A percentile compares a stretch with the other conserved stretches of the same genome.
Conservation (phyloP, 30 jellyfish, hydroid and myxozoan genomes). For the Calvadosia cruxmelitensis region DNA sequence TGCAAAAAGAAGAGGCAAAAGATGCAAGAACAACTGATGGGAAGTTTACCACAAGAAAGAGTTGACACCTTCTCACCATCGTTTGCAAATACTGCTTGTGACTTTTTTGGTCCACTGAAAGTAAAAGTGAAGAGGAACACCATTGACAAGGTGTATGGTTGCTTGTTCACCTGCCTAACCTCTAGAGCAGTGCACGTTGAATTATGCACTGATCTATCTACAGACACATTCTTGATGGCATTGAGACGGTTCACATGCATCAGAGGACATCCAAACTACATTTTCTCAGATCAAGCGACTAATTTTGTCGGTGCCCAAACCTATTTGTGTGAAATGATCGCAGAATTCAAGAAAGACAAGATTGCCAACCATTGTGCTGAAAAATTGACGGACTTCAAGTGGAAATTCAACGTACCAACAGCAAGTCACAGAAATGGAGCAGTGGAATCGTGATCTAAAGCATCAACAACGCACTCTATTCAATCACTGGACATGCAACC, state of each 20-base stretch:
- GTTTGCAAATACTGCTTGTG: background rate
- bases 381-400: background rate
- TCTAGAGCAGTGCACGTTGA: slow-evolving; percentile 8
- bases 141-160: background rate
- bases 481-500: background rate
- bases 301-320: too few relatives aligned
- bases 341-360: background rate
- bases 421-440: slow-evolving; percentile 1
- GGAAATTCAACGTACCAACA: background rate
- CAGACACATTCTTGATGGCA: background rate
- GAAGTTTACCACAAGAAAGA: background rate
- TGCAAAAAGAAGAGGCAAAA: background rate
- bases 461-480: background rate
- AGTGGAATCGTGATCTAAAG: background rate
- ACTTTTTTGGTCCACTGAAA: slow-evolving; percentile 8
- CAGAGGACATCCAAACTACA: too few relatives aligned
- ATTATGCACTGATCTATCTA: background rate
- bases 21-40: background rate
- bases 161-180: background rate
- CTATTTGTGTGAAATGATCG: background rate
- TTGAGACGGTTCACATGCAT: too few relatives aligned
- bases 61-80: background rate
- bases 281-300: too few relatives aligned
- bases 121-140: slow-evolving; percentile 2
- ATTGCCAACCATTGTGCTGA: background rate